Base-by-base conservation (phyloP, 2,113 vertebrate genomes). In the Aix galericulata region DNA sequence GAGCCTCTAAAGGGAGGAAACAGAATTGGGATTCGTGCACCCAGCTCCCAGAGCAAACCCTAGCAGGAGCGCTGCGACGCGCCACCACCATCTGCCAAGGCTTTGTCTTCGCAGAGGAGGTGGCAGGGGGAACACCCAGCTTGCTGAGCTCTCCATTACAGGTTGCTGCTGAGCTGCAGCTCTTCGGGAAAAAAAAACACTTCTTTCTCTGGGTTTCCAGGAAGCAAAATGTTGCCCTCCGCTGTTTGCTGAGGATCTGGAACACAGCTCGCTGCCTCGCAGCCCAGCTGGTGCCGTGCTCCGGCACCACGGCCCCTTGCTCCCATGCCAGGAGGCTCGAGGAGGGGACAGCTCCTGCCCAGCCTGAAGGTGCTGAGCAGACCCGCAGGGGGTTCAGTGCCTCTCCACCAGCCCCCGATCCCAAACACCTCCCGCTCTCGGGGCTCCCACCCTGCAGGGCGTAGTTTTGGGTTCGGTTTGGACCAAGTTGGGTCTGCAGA, bases 141-240 rank as follows among this genome's bases (percentile, higher is more conserved):
- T 96, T 92, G 82, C 82, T 89, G 67, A 93, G 85, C 79, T 60
- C 95, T 94, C 91, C 83, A 92, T 91, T 93, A 36, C 92, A 95
- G 95, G 94, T 95, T 96, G 88, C 78, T 83, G 96, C 27, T 38
- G 67, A 94, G 83, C 93, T 91, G 93, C 81, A 92, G 94, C 77
- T 94, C 93, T 92, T 95, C 75, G 62, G 58, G n/a, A n/a, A n/a
- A 40, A 40, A 89, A 94, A 96, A 84, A 76, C 44, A 50, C 91
- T 94, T 87, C 80, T 95, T 95, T 96, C 77, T 94, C 93, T 93
- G 86, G 64, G 77, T 92, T 97, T 96, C 86, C 94, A 95, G 86
- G 88, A 95, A 96, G 96, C 94, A 95, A 97, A 97, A 96, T 92
- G 88, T 96, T 95, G 95, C 94, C 92, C 94, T 97, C 94, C 94